These are phyloP conservation scores for Ectropis grisescens DNA, from an alignment of 1,140 invertebrate species.

Conservation along the genomic window DNA sequence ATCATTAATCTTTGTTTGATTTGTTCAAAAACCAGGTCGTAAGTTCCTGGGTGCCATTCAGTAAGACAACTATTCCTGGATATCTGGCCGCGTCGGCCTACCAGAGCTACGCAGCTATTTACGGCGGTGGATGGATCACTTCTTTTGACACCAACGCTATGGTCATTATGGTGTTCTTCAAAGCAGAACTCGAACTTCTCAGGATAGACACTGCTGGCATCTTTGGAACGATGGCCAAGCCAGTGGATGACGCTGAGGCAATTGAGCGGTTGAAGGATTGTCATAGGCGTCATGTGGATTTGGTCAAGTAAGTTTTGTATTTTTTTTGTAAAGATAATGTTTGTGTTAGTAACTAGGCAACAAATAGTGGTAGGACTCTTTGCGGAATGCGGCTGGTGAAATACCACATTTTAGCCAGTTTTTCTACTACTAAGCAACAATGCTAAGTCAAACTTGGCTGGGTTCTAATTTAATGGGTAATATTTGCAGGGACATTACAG, in stretches of 20 bases:
- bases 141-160: conserved; percentile 34
- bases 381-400: too few species aligned
- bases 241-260: conserved; percentile 4
- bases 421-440: too few species aligned
- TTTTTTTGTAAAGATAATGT: too few species aligned
- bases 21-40: too few species aligned
- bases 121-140: conserved; percentile 32
- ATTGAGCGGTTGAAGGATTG: conserved; percentile 20
- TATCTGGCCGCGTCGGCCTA: conserved; percentile 21
- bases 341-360: too few species aligned
- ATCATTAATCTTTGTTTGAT: too few species aligned
- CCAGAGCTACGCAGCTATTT: conserved; percentile 25
- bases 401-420: too few species aligned
- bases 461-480: too few species aligned
- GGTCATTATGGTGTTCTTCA: conserved; percentile 38
- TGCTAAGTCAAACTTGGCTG: too few species aligned
- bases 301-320: conserved; percentile 27
- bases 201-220: conserved; percentile 22
- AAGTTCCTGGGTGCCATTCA: conserved; percentile 38
- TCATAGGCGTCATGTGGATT: conserved; percentile 25
- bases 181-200: conserved; percentile 27
- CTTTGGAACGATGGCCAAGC: conserved; percentile 16
- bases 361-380: too few species aligned
- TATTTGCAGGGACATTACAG: too few species aligned
- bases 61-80: conserved; percentile 23